Percentiles rank a stretch among this genome's conserved stretches.
Evolutionary conservation across 2,888 invertebrate species (phyloP).

Genomic region (Andrena marginata): DNA sequence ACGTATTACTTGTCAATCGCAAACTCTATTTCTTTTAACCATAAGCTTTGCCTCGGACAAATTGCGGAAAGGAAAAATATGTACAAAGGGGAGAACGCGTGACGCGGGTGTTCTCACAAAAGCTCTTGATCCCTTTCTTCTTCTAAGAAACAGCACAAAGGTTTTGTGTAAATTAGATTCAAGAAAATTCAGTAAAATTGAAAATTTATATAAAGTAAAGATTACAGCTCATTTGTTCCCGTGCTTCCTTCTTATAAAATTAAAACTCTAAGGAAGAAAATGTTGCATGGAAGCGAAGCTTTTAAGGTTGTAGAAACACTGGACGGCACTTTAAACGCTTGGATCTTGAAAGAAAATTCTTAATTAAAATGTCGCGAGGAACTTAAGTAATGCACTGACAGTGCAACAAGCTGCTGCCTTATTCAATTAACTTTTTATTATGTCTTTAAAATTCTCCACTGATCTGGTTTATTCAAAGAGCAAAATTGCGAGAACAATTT

Average conservation of each 20-base stretch:
- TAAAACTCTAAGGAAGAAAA: not conserved
- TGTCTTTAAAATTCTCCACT: no score
- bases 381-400: not conserved
- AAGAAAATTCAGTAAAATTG: not conserved
- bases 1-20: not conserved
- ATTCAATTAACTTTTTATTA: no score
- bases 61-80: not conserved
- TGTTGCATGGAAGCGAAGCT: not conserved
- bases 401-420: not conserved
- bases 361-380: conserved; percentile 11
- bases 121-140: not conserved
- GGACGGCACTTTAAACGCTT: not conserved
- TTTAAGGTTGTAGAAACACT: conserved; percentile 4
- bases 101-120: not conserved
- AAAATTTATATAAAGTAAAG: conserved; percentile 8
- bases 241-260: conserved; percentile 3
- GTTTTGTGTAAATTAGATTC: conserved; percentile 16
- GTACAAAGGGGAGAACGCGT: not conserved
- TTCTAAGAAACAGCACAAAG: not conserved
- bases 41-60: conserved; percentile 1
- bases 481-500: no score
- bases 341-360: conserved; percentile 5
- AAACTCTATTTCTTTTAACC: not conserved
- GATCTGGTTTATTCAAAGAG: no score
- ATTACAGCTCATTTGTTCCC: not conserved